Evolutionary conservation across 2,113 vertebrate genomes (phyloP).

Genomic region (Petrocephalus microphthalmus): DNA sequence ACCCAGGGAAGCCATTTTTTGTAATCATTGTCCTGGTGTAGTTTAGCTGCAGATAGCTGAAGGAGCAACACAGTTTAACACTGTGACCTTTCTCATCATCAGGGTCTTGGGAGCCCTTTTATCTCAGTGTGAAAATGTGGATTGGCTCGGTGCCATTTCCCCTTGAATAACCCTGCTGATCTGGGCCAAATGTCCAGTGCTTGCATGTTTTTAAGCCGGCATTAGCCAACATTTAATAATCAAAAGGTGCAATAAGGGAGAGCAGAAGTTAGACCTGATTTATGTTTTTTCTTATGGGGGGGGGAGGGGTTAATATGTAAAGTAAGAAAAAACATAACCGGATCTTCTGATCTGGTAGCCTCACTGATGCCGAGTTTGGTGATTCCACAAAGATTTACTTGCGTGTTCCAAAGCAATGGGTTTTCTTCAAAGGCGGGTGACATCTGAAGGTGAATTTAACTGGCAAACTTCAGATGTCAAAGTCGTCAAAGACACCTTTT

Average conservation of each 20-base stretch:
- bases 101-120: not conserved
- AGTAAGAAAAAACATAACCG: not conserved
- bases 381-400: not conserved
- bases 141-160: not conserved
- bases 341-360: not conserved
- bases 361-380: not conserved
- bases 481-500: conserved; percentile 2
- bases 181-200: not conserved
- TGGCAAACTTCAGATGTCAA: conserved; percentile 1
- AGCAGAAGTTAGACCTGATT: not conserved
- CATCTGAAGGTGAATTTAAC: conserved; percentile 16
- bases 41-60: not conserved
- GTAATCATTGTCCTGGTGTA: not conserved
- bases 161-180: not conserved
- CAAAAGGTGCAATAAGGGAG: not conserved
- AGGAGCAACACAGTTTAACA: conserved; percentile 4
- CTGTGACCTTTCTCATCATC: not conserved
- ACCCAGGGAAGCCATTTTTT: not conserved
- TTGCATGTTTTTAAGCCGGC: not conserved
- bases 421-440: not conserved
- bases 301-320: not conserved
- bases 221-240: not conserved
- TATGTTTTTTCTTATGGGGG: not conserved
- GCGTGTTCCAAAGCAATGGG: not conserved
- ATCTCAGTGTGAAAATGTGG: not conserved